These are phyloP conservation scores for Coregonus clupeaformis DNA, from an alignment of 2,113 vertebrate species.

Conservation along the genomic window DNA sequence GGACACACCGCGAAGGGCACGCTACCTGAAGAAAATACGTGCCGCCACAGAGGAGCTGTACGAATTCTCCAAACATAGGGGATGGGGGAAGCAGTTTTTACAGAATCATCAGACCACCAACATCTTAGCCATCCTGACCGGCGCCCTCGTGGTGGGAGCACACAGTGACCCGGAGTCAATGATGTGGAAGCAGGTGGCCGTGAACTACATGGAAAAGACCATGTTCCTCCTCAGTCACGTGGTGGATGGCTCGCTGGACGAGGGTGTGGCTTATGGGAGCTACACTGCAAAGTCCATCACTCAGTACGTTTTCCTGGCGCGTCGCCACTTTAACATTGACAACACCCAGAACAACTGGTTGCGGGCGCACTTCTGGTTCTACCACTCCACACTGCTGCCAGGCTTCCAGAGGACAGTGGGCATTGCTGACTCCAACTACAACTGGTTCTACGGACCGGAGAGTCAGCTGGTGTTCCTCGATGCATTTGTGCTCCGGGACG, in stretches of 20 bases:
- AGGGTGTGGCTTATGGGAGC: slow-evolving; percentile 90
- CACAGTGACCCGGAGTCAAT: slow-evolving; percentile 72
- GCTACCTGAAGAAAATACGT: slow-evolving; percentile 79
- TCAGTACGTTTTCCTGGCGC: slow-evolving; percentile 85
- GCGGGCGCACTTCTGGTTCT: slow-evolving; percentile 87
- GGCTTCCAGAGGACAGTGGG: slow-evolving; percentile 87
- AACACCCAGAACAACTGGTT: slow-evolving; percentile 85
- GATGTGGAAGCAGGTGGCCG: slow-evolving; percentile 81
- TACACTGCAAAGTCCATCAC: slow-evolving; percentile 86
- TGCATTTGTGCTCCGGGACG: too few species aligned
- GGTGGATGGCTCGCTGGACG: slow-evolving; percentile 85
- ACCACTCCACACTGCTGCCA: slow-evolving; percentile 83
- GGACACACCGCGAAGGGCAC: slow-evolving; percentile 69
- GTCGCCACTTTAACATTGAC: slow-evolving; percentile 85
- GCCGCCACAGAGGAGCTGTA: slow-evolving; percentile 79
- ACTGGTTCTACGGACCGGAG: slow-evolving; percentile 91
- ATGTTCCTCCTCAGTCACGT: slow-evolving; percentile 87
- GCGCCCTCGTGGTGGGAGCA: slow-evolving; percentile 77
- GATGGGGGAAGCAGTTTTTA: slow-evolving; percentile 86
- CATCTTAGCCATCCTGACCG: slow-evolving; percentile 81
- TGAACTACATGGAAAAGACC: slow-evolving; percentile 87
- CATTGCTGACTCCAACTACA: slow-evolving; percentile 88
- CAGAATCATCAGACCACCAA: slow-evolving; percentile 90
- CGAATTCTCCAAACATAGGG: slow-evolving; percentile 81
- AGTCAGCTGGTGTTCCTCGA: slow-evolving; percentile 84